These are phyloP conservation scores for Neofelis nebulosa DNA, from an alignment of 2,113 vertebrate genomes.

Conservation along the genomic window DNA sequence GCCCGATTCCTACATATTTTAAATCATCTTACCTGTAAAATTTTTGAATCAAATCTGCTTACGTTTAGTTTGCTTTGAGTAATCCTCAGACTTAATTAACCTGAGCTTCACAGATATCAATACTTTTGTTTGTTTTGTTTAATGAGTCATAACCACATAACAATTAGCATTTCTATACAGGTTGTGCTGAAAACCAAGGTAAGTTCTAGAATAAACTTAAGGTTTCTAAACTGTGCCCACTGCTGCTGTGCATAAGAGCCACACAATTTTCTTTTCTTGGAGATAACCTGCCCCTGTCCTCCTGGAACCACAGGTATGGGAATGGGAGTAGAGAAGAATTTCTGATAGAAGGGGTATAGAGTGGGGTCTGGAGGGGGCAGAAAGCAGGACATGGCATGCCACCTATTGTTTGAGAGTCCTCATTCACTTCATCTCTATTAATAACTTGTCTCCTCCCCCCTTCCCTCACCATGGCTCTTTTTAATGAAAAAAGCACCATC, in stretches of 20 bases:
- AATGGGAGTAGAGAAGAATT: not conserved
- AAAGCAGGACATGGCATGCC: not conserved
- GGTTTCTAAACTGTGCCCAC: not conserved
- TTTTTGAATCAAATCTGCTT: not conserved
- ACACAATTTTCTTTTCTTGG: not conserved
- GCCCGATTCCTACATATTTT: not conserved
- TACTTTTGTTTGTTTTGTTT: not conserved
- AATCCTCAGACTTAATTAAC: not conserved
- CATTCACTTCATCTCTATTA: not conserved
- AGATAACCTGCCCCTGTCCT: not conserved
- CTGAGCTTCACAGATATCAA: not conserved
- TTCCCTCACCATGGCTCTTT: not conserved
- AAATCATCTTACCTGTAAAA: not conserved
- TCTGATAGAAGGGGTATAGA: not conserved
- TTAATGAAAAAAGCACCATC: not conserved
- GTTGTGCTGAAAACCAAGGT: not conserved
- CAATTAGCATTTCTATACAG: not conserved
- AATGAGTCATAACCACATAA: not conserved
- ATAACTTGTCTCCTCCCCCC: not conserved
- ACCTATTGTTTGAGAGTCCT: not conserved
- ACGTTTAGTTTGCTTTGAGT: not conserved
- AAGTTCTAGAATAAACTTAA: not conserved
- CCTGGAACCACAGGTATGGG: not conserved
- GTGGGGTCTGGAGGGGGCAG: not conserved
- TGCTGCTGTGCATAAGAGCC: not conserved